Evolutionary conservation across 2,888 invertebrate species (phyloP), one percentile per base, ranked within the genome.

Genomic region (Esperia sulphurella): DNA sequence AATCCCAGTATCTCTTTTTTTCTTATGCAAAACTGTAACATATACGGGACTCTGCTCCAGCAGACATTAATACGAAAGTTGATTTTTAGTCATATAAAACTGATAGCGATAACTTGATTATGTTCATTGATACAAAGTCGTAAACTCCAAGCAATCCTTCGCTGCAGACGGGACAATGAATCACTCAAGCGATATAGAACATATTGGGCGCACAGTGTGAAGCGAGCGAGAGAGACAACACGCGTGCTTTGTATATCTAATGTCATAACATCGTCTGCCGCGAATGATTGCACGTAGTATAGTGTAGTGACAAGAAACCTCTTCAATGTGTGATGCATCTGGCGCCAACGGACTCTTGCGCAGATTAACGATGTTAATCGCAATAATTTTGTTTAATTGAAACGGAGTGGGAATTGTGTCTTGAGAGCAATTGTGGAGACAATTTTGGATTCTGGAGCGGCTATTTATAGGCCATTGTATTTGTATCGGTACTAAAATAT

Each of bases 361-460:
- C 69, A 74, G 77, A 81, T 82, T 80, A 83, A 79, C 75, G 75
- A 71, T 80, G 63, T 58, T 61, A 61, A 63, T 60, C 52, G 54
- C 59, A 59, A 62, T 64, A 62, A 66, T 63, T 83, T 85, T 83
- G 76, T 68, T 82, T 84, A 85, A 87, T 86, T 86, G 73, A 74
- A 70, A 73, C 66, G 70, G 68, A 75, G 75, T 79, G 76, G 72
- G 64, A 61, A 66, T 68, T 52, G 43, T 57, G 64, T 71, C 75
- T 69, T 70, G 64, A 59, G 64, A 59, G 57, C 76, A 80, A 85
- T 83, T 83, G 77, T 39, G 62, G 64, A 57, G 58, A 73, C 71
- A 78, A 71, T 73, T 79, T 77, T 75, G 69, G 69, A 74, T 76
- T 75, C 71, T 79, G 74, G 78, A 71, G 59, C 79, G 62, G 62